Conservation (phyloP, 2,113 vertebrate species). For the Onychorhynchus coronatus region DNA sequence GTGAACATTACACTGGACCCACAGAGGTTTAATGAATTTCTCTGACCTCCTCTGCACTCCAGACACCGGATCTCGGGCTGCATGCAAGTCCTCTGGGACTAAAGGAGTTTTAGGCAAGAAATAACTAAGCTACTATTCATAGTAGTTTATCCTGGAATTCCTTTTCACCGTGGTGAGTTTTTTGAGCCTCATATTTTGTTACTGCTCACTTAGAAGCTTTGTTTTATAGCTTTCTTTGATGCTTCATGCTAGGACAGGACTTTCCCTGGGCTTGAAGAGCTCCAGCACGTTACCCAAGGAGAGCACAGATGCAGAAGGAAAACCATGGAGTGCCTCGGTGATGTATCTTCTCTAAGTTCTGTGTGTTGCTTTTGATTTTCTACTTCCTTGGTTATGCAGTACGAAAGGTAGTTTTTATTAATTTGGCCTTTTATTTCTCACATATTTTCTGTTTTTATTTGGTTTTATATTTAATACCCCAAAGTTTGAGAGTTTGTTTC, state of each 20-base stretch:
- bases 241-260: not conserved
- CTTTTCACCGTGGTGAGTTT: not conserved
- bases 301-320: not conserved
- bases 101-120: not conserved
- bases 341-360: not conserved
- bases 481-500: not conserved
- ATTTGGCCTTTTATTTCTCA: not conserved
- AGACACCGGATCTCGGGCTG: not conserved
- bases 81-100: not conserved
- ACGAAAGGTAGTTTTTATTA: not conserved
- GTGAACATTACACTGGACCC: rapidly evolving
- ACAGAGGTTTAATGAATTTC: not conserved
- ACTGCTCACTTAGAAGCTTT: not conserved
- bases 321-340: not conserved
- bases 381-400: not conserved
- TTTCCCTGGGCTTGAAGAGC: not conserved
- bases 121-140: not conserved
- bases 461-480: not conserved
- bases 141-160: not conserved
- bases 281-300: not conserved
- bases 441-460: not conserved
- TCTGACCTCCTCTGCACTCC: not conserved
- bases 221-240: not conserved
- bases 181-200: not conserved
- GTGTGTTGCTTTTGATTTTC: not conserved